phyloP scores from a whole-genome alignment of 2,797 vertebrate species.

The Orientallactaga sibirica region DNA sequence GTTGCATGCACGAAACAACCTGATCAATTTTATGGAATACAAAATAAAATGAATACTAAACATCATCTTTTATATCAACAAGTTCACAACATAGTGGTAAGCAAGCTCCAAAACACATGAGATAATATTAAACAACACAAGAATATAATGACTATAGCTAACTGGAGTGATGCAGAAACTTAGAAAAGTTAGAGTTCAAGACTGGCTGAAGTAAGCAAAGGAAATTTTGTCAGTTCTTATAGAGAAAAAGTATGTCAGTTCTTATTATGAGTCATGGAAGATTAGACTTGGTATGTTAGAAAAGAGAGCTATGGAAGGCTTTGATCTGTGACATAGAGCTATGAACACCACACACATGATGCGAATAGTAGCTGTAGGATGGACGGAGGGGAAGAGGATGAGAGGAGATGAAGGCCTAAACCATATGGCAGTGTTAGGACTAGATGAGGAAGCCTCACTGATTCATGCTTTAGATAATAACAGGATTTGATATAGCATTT shows the following conservation, averaged over 20 bases:
- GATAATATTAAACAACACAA: background rate
- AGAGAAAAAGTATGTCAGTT: background rate
- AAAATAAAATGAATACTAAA: background rate
- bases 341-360: background rate
- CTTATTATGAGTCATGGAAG: background rate
- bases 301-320: background rate
- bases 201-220: background rate
- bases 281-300: background rate
- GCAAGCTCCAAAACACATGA: background rate
- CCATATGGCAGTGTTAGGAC: background rate
- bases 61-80: conserved; percentile 8
- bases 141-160: background rate
- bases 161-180: background rate
- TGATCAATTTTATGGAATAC: background rate
- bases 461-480: background rate
- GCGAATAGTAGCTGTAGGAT: background rate
- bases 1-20: background rate
- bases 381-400: background rate
- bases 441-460: background rate
- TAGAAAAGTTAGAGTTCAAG: background rate
- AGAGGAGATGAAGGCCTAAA: background rate
- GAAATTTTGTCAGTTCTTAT: background rate
- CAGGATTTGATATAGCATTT: background rate
- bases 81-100: background rate
- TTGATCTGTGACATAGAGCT: background rate